Percentiles rank a stretch among this genome's conserved stretches.
These are phyloP conservation scores for Pterocles burchelli DNA, from an alignment of 2,113 vertebrate species.

Conservation along the genomic window DNA sequence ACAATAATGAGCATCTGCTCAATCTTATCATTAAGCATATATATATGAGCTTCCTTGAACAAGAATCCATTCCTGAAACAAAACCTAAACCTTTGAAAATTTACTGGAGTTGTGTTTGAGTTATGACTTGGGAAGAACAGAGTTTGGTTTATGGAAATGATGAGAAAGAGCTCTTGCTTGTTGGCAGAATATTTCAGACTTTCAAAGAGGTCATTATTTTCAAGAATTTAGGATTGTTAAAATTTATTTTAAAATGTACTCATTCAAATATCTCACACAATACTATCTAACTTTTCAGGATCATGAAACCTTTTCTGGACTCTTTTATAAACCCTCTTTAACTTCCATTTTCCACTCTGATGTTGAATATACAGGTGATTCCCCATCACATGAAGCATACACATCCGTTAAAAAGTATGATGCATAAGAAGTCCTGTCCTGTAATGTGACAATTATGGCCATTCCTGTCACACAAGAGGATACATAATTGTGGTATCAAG, in stretches of 20 bases:
- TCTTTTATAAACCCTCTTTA: background rate
- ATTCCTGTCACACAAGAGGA: background rate
- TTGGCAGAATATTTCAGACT: background rate
- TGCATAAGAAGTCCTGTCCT: background rate
- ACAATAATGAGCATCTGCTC: background rate
- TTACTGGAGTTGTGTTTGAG: background rate
- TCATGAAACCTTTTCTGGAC: background rate
- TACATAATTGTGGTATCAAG: background rate
- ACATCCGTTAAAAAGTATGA: background rate
- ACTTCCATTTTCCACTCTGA: background rate
- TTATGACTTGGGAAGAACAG: background rate
- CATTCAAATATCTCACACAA: background rate
- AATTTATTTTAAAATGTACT: background rate
- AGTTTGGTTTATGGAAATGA: background rate
- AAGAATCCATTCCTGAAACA: background rate
- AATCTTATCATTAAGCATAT: background rate
- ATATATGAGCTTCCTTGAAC: background rate
- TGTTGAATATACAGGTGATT: background rate
- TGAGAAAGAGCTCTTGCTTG: background rate
- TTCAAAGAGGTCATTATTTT: background rate
- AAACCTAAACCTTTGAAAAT: background rate
- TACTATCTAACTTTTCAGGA: background rate
- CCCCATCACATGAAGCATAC: background rate
- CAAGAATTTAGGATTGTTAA: background rate
- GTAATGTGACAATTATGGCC: background rate